Percentiles rank a stretch among this genome's conserved stretches.
Evolutionary conservation across 1,140 invertebrate genomes (phyloP).

Genomic region (Formica selysi): DNA sequence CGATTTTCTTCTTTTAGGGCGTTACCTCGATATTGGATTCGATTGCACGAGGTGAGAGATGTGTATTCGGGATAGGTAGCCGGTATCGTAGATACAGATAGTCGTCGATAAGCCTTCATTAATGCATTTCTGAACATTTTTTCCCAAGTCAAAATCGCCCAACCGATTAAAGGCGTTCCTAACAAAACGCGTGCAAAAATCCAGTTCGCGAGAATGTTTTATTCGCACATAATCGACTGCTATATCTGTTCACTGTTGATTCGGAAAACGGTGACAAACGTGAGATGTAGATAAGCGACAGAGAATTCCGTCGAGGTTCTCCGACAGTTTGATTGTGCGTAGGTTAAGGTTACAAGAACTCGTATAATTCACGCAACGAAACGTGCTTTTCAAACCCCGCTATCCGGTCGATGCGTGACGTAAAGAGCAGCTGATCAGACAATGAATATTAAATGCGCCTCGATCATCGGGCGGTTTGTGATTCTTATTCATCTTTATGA

Average conservation of each 20-base stretch:
- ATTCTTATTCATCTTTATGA: constrained; percentile 15
- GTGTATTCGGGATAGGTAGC: not conserved
- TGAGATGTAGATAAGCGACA: constrained; percentile 20
- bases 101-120: not conserved
- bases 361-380: constrained; percentile 37
- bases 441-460: constrained; percentile 43
- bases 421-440: constrained; percentile 45
- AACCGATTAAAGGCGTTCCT: not conserved
- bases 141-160: not conserved
- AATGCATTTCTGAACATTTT: not conserved
- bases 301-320: constrained; percentile 31
- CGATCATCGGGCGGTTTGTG: not conserved
- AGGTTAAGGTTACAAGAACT: constrained; percentile 63
- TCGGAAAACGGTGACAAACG: not conserved
- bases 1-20: not conserved
- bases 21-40: not conserved
- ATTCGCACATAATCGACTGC: not conserved
- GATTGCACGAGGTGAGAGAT: not conserved
- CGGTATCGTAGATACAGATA: not conserved
- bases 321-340: constrained; percentile 46
- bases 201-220: not conserved
- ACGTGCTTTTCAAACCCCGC: constrained; percentile 21
- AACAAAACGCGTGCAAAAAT: not conserved
- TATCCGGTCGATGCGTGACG: constrained; percentile 27
- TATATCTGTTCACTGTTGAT: not conserved